phyloP scores from a whole-genome alignment of 2,113 vertebrate genomes.

The Caranx melampygus region DNA sequence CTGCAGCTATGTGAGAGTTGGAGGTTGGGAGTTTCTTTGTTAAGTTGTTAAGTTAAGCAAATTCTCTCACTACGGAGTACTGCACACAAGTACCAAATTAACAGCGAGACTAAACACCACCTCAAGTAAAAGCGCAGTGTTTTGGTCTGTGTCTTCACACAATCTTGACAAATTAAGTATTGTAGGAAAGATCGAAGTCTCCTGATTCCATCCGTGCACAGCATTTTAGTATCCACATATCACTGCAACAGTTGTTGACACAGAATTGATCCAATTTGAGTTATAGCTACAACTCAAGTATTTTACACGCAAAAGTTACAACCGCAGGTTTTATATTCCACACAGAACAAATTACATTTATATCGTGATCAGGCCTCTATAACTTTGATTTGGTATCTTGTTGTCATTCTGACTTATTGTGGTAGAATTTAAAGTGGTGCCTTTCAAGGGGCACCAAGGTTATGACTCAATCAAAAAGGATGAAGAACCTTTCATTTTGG shows the following conservation, averaged over 20 bases:
- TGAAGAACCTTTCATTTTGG: not conserved
- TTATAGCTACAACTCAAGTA: not conserved
- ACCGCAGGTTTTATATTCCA: not conserved
- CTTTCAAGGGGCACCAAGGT: not conserved
- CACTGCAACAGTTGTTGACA: conserved; percentile 2
- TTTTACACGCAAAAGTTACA: not conserved
- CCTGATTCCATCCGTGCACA: not conserved
- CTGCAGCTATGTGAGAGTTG: too few species aligned
- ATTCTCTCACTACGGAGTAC: too few species aligned
- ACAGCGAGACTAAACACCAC: too few species aligned
- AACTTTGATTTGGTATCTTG: not conserved
- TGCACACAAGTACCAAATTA: too few species aligned
- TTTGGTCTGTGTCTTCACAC: not conserved
- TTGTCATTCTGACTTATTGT: not conserved
- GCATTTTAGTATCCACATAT: not conserved
- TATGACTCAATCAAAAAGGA: conserved; percentile 8
- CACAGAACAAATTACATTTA: not conserved
- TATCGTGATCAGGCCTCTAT: not conserved
- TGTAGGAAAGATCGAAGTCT: not conserved
- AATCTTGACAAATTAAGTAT: not conserved
- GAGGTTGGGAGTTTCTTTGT: too few species aligned
- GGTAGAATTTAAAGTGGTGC: not conserved
- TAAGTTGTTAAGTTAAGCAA: too few species aligned
- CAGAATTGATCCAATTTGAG: not conserved
- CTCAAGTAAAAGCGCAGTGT: not conserved